A percentile compares a stretch with the other conserved stretches of the same genome.
These are phyloP conservation scores for Scaptomyza caliginosa DNA, from an alignment of 2,888 invertebrate species.

Conservation along the genomic window DNA sequence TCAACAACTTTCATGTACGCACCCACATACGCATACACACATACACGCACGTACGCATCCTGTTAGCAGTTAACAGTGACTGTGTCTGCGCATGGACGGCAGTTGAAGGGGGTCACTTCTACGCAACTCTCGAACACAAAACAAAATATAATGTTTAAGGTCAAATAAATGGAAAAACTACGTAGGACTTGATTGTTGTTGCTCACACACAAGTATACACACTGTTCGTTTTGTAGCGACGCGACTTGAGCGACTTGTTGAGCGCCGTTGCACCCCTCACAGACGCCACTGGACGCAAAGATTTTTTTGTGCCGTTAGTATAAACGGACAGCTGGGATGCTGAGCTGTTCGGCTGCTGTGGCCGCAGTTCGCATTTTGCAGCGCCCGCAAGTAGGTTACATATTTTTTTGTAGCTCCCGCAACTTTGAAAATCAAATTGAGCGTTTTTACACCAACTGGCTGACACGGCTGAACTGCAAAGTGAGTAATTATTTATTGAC, in stretches of 20 bases:
- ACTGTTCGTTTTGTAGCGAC: not conserved
- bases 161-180: not conserved
- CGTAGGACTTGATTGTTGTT: not conserved
- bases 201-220: not conserved
- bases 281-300: slow-evolving; percentile 35
- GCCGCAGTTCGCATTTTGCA: slow-evolving; percentile 63
- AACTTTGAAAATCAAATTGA: slow-evolving; percentile 18
- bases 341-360: slow-evolving; percentile 42
- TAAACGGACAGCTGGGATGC: slow-evolving; percentile 48
- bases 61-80: slow-evolving; percentile 22
- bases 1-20: slow-evolving; percentile 21
- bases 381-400: slow-evolving; percentile 77
- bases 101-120: not conserved
- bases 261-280: slow-evolving; percentile 6
- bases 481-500: slow-evolving; percentile 12
- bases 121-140: not conserved
- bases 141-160: no score
- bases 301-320: slow-evolving; percentile 45
- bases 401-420: slow-evolving; percentile 53
- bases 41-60: slow-evolving; percentile 19
- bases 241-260: slow-evolving; percentile 44
- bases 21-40: slow-evolving; percentile 3
- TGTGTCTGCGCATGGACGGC: slow-evolving; percentile 19
- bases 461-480: not conserved
- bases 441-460: not conserved